These are phyloP conservation scores for Enteromius radiatus DNA, from an alignment of 2,797 vertebrate genomes.

Conservation along the genomic window DNA sequence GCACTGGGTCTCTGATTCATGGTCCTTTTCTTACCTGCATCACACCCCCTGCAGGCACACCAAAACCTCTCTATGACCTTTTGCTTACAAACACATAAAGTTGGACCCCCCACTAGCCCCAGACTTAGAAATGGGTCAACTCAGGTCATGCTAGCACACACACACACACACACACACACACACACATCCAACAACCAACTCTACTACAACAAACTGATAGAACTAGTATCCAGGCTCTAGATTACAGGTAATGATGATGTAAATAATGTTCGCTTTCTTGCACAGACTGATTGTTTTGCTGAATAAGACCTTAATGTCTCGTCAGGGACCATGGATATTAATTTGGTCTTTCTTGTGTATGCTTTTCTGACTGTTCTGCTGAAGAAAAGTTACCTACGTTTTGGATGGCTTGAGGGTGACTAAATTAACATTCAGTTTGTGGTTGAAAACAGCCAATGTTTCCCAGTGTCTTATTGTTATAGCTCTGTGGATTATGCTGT, in stretches of 20 bases:
- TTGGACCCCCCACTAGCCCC: conserved; percentile 67
- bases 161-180: conserved; percentile 30
- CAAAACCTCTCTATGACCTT: conserved; percentile 45
- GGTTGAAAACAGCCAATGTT: not conserved
- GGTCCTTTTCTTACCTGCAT: conserved; percentile 6
- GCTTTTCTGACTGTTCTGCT: not conserved
- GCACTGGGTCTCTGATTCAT: not conserved
- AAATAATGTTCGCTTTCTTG: not conserved
- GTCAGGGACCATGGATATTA: not conserved
- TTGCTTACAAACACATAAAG: conserved; percentile 39
- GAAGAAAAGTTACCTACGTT: not conserved
- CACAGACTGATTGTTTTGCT: not conserved
- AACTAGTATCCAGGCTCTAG: not conserved
- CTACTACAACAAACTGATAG: not conserved
- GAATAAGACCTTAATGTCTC: not conserved
- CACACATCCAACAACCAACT: conserved; percentile 6
- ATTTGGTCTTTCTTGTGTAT: not conserved
- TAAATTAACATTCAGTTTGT: not conserved
- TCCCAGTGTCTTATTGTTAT: not conserved
- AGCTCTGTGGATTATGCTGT: not conserved
- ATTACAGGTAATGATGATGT: not conserved
- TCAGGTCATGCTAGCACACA: conserved; percentile 28
- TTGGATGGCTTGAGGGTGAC: not conserved
- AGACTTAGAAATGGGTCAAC: conserved; percentile 66
- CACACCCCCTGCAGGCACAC: conserved; percentile 45